A percentile compares a stretch with the other conserved stretches of the same genome.
phyloP scores from a whole-genome alignment of 2,888 invertebrate genomes.

The Pantelozetes paolii region DNA sequence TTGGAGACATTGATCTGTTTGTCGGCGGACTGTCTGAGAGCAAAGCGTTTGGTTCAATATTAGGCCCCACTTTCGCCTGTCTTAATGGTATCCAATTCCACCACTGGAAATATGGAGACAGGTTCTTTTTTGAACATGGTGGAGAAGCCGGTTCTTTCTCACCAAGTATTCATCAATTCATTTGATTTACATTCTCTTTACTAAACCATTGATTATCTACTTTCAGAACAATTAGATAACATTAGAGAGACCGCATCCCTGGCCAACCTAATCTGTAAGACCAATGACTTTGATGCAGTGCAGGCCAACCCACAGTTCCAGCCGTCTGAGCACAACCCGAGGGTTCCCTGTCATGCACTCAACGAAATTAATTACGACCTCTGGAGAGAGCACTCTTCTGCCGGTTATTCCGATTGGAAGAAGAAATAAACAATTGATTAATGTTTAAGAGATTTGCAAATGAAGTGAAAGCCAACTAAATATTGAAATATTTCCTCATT shows the following conservation, averaged over 20 bases:
- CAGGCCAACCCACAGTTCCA: slow-evolving; percentile 38
- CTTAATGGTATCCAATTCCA: slow-evolving; percentile 42
- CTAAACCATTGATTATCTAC: too few species aligned
- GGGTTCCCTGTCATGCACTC: slow-evolving; percentile 28
- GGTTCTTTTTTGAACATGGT: slow-evolving; percentile 41
- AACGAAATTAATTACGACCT: slow-evolving; percentile 35
- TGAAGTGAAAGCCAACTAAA: too few species aligned
- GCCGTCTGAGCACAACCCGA: slow-evolving; percentile 37
- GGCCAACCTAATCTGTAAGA: slow-evolving; percentile 40
- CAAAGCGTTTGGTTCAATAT: slow-evolving; percentile 38
- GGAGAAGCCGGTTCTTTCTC: slow-evolving; percentile 38
- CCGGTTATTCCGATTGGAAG: background rate
- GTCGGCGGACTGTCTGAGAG: slow-evolving; percentile 39
- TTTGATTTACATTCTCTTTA: too few species aligned
- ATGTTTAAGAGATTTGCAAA: background rate
- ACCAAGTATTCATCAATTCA: slow-evolving; percentile 18
- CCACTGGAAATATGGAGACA: slow-evolving; percentile 42
- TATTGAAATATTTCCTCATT: too few species aligned
- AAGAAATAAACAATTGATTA: slow-evolving; percentile 10
- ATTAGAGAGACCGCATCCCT: slow-evolving; percentile 35
- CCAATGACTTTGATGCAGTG: slow-evolving; percentile 35
- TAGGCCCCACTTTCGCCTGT: slow-evolving; percentile 41
- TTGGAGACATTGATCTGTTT: slow-evolving; percentile 40
- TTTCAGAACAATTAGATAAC: slow-evolving; percentile 38
- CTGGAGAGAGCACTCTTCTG: slow-evolving; percentile 14